A percentile compares a stretch with the other conserved stretches of the same genome.
These are phyloP conservation scores for Acrossocheilus wenchowensis DNA, from an alignment of 2,797 vertebrate species.

Conservation along the genomic window DNA sequence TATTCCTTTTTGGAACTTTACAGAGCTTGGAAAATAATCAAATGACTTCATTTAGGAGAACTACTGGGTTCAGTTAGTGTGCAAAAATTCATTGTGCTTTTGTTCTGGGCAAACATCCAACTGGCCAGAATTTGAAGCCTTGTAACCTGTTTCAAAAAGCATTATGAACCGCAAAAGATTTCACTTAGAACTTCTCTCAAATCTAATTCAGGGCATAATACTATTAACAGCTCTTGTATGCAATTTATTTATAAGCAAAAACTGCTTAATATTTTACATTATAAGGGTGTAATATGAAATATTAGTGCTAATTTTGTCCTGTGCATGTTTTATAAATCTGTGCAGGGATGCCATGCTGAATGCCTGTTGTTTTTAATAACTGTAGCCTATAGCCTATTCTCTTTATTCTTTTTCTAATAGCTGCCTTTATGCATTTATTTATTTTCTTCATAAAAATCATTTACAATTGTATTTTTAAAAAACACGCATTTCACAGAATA, in stretches of 20 bases:
- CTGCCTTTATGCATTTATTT: background rate
- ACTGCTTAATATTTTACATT: background rate
- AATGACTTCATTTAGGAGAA: background rate
- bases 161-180: background rate
- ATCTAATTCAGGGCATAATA: background rate
- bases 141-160: background rate
- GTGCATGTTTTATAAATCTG: background rate
- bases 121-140: background rate
- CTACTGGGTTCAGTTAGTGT: background rate
- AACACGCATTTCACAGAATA: background rate
- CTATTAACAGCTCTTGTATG: background rate
- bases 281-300: background rate
- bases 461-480: too few species aligned
- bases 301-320: background rate
- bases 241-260: background rate
- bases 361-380: background rate
- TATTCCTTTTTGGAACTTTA: background rate
- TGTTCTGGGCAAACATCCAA: background rate
- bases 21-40: background rate
- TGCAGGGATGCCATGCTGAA: background rate
- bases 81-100: background rate
- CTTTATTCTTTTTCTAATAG: background rate
- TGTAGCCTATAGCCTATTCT: background rate
- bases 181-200: background rate
- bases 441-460: background rate